Evolutionary conservation across 2,888 invertebrate species (phyloP), one percentile per base, ranked within the genome.

Genomic region (Clusia tigrina): DNA sequence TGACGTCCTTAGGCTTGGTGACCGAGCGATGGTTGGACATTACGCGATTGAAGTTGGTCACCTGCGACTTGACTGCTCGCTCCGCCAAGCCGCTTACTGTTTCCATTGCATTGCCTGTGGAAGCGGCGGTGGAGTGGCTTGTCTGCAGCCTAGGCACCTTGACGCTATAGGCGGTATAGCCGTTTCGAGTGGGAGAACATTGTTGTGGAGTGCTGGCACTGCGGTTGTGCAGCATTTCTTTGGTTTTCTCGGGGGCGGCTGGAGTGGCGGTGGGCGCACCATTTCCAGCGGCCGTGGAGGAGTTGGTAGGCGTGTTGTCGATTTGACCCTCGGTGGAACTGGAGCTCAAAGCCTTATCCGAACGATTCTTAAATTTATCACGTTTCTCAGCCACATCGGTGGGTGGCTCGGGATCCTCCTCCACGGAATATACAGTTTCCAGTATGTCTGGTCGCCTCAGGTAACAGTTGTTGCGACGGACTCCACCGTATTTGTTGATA

Each of bases 1-100:
- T 94, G 32, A 94, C 94, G 80, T 95, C 94, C 85, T 94, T 94
- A 68, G 94, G 94, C 81, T 94, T 94, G 3, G 93, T 94, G 57
- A 95, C 94, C 58, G 93, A 93, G 68, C 94, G 87, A 82, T 95
- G 94, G 84, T 94, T 94, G 53, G 92, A 93, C 94, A 94, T 94
- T 62, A 94, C 94, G 70, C 94, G 86, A 83, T 93, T 93, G 84
- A 91, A 92, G 1, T 90, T 90, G 15, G 90, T 90, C 56, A 92
- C 91, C 65, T 89, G 90, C 75, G 71, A 68, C 57, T 76, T 75
- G 9, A 64, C 70, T 78, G 48, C 57, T 15, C 25, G 15, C 17
- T 23, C 25, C 18, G 57, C 70, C 79, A 23, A 53, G 17, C 32
- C 17, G 20, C 24, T 24, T 12, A 58, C 32, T 20, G 53, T 48